These are phyloP conservation scores for Nasua narica DNA, from an alignment of 2,797 vertebrate genomes.

Conservation along the genomic window DNA sequence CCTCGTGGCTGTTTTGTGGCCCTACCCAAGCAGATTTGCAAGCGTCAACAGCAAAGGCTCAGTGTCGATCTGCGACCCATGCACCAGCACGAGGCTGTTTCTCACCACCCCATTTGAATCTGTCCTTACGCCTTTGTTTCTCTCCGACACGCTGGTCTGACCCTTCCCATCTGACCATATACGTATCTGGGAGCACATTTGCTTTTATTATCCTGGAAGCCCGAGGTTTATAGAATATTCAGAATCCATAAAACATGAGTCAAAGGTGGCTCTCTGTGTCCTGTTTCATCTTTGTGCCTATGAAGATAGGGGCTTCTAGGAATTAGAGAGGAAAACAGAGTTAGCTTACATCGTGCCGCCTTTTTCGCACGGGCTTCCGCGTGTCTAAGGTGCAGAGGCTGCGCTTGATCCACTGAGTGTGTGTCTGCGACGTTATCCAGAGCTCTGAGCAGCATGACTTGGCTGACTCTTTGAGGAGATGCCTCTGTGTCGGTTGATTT, in stretches of 20 bases:
- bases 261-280: not conserved
- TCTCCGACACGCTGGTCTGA: rapidly evolving
- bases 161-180: not conserved
- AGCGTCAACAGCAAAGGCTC: not conserved
- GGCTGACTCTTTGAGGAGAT: too few relatives aligned
- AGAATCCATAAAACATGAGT: not conserved
- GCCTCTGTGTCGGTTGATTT: not conserved
- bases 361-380: not conserved
- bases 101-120: not conserved
- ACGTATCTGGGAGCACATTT: not conserved
- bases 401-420: too few relatives aligned
- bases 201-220: not conserved
- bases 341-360: rapidly evolving
- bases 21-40: not conserved
- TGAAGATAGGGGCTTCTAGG: not conserved
- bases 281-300: not conserved
- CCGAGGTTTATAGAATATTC: not conserved
- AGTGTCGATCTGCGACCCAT: rapidly evolving
- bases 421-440: not conserved
- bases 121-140: not conserved
- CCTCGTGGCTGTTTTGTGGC: not conserved
- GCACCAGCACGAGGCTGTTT: rapidly evolving
- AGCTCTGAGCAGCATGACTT: not conserved
- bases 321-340: not conserved
- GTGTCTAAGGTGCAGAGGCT: not conserved